These are phyloP conservation scores for Ophioninae sp. DNA, from an alignment of 2,888 invertebrate species.

Conservation along the genomic window DNA sequence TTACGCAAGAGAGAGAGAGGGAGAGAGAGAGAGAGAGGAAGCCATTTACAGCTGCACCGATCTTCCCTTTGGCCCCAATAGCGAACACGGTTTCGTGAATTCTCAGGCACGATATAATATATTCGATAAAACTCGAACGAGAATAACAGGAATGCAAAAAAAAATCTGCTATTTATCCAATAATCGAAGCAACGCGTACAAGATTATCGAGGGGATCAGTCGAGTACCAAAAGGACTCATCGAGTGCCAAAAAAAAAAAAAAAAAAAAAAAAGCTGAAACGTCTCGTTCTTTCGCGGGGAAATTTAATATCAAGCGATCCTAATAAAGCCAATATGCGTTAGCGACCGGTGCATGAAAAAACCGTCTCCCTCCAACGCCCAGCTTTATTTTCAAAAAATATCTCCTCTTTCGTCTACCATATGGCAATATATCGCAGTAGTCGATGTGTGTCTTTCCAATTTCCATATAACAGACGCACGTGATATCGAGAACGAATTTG, in stretches of 20 bases:
- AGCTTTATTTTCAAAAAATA: background rate
- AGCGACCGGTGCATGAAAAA: background rate
- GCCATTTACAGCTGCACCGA: constrained; percentile 34
- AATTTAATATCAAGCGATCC: background rate
- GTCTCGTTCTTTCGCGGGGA: background rate
- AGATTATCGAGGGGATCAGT: too few species aligned
- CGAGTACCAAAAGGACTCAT: too few species aligned
- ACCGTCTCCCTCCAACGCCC: background rate
- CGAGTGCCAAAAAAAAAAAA: too few species aligned
- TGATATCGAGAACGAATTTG: constrained; percentile 7
- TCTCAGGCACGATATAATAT: background rate
- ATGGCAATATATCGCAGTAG: background rate
- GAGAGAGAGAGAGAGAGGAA: constrained; percentile 12
- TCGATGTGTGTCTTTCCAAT: constrained; percentile 6
- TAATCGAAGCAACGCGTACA: too few species aligned
- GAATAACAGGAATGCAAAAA: background rate
- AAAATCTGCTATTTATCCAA: too few species aligned
- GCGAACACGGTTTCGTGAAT: constrained; percentile 29
- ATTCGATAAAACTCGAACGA: background rate
- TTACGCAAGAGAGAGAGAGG: constrained; percentile 22
- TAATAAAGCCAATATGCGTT: background rate
- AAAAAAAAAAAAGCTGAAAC: background rate
- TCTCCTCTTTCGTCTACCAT: background rate
- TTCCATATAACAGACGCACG: constrained; percentile 8
- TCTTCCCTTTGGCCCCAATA: constrained; percentile 14